Evolutionary conservation across 1,140 invertebrate genomes (phyloP), one percentile per base, ranked within the genome.

Genomic region (Atta cephalotes): DNA sequence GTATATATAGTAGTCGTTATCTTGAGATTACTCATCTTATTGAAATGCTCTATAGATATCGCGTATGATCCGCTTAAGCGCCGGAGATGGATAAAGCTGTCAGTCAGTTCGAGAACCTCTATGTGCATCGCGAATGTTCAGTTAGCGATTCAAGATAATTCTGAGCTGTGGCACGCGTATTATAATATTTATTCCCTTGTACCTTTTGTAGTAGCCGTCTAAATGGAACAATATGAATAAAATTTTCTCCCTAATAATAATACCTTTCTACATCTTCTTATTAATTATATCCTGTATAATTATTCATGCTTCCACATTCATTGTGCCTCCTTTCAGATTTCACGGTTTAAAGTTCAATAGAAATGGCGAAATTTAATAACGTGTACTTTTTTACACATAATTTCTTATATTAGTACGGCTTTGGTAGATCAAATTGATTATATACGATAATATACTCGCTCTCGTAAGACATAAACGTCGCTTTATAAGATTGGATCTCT

Each of bases 401-500:
- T 82, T 49, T 49, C 16, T 0, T 53, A 25, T 25, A 70, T 70
- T 58, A 21, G 31, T 10, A 25, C 16, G 35, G 25, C 4, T 31
- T 25, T n/a, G 25, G 18, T 62, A 74, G 6, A 58, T 45, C 39
- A 71, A 84, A 84, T 84, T 74, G 72, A 28, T 62, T 62, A 45
- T 62, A 31, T 10, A 16, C 12, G 18, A 28, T 45, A 31, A 14
- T 81, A 80, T 80, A 68, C 45, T 62, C 39, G 18, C 25, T 14
- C 70, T 74, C 39, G 80, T 74, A 74, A 84, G 53, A 76, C 39
- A 51, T 81, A 81, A 58, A 71, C 70, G 39, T 60, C 28, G 56
- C 80, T 74, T 76, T 76, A 76, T 84, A 58, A 84, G 70, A 84
- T 84, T 84, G 58, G 39, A 76, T 84, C 70, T 45, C 39, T 45